Evolutionary conservation across 2,113 vertebrate genomes (phyloP).

Genomic region (Ceratotherium simum): DNA sequence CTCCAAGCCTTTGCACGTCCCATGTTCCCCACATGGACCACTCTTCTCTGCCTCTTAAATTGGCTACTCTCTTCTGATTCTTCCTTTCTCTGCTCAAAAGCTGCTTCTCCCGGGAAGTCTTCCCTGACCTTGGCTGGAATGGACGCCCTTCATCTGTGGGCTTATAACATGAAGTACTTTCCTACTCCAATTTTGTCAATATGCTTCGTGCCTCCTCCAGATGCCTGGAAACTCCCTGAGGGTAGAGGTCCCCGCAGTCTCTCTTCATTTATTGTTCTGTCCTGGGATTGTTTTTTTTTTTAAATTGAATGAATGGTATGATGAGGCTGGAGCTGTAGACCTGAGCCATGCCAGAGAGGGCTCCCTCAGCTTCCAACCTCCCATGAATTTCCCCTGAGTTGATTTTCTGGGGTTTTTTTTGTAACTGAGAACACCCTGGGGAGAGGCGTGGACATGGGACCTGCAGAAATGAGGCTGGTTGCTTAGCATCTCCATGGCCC

Average conservation of each 20-base stretch:
- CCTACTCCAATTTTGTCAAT: background rate
- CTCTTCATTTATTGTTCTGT: background rate
- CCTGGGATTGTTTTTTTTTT: background rate
- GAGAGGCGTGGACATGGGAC: background rate
- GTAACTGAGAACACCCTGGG: background rate
- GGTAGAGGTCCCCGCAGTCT: background rate
- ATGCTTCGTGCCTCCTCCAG: background rate
- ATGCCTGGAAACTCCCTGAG: background rate
- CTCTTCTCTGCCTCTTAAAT: background rate
- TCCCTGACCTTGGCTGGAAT: background rate
- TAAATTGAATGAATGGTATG: background rate
- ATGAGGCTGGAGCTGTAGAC: background rate
- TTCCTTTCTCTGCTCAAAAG: background rate
- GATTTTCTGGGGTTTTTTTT: background rate
- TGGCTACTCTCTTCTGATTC: background rate
- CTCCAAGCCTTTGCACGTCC: no score
- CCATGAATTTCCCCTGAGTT: background rate
- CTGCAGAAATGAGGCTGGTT: background rate
- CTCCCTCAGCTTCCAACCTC: background rate
- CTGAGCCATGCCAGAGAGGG: background rate
- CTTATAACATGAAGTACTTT: background rate
- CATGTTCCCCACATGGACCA: accelerated
- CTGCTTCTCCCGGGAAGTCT: background rate
- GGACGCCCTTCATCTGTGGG: background rate
- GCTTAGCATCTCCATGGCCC: constrained; percentile 29